phyloP scores from a whole-genome alignment of 1,140 invertebrate genomes.

The Hyles euphorbiae region DNA sequence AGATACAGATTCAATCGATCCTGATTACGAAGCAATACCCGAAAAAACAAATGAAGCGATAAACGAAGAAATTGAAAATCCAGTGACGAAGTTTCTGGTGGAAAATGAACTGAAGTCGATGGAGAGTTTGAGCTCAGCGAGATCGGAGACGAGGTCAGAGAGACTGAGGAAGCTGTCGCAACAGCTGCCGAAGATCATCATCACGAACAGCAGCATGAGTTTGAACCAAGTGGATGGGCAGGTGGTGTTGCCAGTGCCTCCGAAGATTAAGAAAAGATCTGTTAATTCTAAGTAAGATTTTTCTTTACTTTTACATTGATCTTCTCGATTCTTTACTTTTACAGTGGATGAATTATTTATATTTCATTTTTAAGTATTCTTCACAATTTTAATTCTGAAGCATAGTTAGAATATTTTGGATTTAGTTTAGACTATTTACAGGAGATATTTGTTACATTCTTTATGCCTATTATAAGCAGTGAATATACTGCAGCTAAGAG shows the following conservation, averaged over 20 bases:
- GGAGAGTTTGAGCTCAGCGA: slow-evolving; percentile 34
- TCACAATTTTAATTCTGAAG: too few relatives aligned
- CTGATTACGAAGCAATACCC: slow-evolving; percentile 44
- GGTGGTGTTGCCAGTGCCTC: not conserved
- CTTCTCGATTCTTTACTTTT: too few relatives aligned
- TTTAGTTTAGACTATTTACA: too few relatives aligned
- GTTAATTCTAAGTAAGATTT: not conserved
- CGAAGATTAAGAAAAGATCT: slow-evolving; percentile 1
- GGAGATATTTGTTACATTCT: too few relatives aligned
- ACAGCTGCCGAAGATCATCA: slow-evolving; percentile 61
- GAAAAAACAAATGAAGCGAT: slow-evolving; percentile 24
- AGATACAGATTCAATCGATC: slow-evolving; percentile 12
- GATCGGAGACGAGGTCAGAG: slow-evolving; percentile 41
- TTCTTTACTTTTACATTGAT: too few relatives aligned
- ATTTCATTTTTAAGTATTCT: too few relatives aligned
- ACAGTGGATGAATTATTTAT: too few relatives aligned
- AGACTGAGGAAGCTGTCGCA: slow-evolving; percentile 52
- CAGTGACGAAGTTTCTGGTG: slow-evolving; percentile 25
- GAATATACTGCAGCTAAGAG: too few relatives aligned
- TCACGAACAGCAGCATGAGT: slow-evolving; percentile 58
- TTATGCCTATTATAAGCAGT: too few relatives aligned
- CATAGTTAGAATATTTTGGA: too few relatives aligned
- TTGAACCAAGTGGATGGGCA: slow-evolving; percentile 24
- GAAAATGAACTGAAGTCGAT: slow-evolving; percentile 42
- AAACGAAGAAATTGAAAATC: slow-evolving; percentile 16